Conservation (phyloP, 2,113 vertebrate species). For the Oophaga pumilio region DNA sequence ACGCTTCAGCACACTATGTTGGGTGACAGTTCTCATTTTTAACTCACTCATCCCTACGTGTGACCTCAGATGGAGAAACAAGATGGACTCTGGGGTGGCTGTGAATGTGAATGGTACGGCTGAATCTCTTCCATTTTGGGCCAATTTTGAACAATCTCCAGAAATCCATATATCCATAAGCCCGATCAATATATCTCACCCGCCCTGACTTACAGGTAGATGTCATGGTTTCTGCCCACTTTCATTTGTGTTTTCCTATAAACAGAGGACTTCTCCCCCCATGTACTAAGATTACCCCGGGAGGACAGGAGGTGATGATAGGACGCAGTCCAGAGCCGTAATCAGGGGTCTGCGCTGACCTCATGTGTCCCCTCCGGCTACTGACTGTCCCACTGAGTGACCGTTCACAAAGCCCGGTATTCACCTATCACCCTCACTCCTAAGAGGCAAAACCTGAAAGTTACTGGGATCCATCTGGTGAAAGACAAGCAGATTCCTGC, state of each 20-base stretch:
- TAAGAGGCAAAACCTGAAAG: background rate
- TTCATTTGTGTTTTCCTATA: background rate
- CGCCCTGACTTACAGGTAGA: background rate
- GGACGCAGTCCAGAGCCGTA: background rate
- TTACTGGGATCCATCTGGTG: background rate
- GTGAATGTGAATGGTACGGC: background rate
- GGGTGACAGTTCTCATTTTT: no score
- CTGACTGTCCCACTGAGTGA: background rate
- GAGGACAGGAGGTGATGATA: background rate
- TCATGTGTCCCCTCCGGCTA: background rate
- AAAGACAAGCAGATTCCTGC: background rate
- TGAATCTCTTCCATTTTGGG: background rate
- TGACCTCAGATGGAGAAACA: background rate
- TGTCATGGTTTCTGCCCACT: background rate
- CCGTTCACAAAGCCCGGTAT: background rate
- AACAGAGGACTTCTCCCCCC: background rate
- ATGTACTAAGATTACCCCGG: background rate
- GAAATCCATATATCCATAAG: background rate
- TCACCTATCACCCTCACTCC: background rate
- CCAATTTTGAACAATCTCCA: background rate
- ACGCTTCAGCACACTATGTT: no score
- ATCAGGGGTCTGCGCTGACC: background rate
- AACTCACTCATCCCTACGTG: no score
- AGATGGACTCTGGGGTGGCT: background rate
- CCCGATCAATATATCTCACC: background rate